A percentile compares a stretch with the other conserved stretches of the same genome.
These are phyloP conservation scores for Morus bassanus DNA, from an alignment of 2,797 vertebrate species.

Conservation along the genomic window DNA sequence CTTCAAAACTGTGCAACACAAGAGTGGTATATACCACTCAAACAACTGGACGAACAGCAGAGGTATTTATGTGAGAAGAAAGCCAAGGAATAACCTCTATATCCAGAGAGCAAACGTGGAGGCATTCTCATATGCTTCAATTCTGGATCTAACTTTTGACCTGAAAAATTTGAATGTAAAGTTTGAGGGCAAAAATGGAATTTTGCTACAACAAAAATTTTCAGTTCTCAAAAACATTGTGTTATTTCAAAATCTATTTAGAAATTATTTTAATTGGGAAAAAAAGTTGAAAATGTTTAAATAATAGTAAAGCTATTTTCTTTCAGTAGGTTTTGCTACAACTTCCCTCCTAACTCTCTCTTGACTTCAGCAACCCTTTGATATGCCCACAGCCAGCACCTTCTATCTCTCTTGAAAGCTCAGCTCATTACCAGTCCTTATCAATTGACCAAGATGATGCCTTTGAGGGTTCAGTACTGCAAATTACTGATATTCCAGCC, in stretches of 20 bases:
- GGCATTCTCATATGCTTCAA: background rate
- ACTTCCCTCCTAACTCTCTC: background rate
- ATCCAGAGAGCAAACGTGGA: background rate
- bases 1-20: background rate
- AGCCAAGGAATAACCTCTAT: background rate
- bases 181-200: background rate
- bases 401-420: background rate
- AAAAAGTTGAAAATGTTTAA: background rate
- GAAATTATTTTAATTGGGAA: background rate
- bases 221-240: background rate
- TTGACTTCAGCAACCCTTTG: background rate
- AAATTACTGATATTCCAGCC: background rate
- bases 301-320: background rate
- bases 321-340: background rate
- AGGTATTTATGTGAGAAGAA: background rate
- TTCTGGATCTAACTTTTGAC: background rate
- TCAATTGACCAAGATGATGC: background rate
- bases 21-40: background rate
- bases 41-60: background rate
- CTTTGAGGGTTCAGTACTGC: background rate
- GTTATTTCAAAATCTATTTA: background rate
- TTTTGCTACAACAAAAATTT: background rate
- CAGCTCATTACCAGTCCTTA: background rate
- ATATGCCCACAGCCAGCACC: background rate
- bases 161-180: background rate